Evolutionary conservation across 2,888 invertebrate genomes (phyloP).

Genomic region (Drosophila infuscata): DNA sequence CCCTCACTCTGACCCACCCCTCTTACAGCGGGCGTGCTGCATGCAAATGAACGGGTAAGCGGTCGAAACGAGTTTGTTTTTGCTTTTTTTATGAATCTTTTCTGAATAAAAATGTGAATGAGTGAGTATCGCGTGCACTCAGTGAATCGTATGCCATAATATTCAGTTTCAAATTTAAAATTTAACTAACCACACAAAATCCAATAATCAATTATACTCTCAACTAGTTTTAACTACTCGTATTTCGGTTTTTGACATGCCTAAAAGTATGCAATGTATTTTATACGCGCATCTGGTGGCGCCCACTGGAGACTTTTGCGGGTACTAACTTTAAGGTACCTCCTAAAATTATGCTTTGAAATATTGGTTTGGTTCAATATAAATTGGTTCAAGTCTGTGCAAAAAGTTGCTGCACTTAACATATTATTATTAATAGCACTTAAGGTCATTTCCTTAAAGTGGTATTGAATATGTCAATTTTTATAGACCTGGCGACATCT

Average conservation of each 20-base stretch:
- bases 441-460: background rate
- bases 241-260: background rate
- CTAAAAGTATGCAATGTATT: conserved; percentile 27
- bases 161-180: background rate
- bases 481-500: background rate
- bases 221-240: background rate
- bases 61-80: conserved; percentile 34
- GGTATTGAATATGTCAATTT: background rate
- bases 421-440: background rate
- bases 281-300: background rate
- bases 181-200: background rate
- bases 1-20: background rate
- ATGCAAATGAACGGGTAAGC: conserved; percentile 44
- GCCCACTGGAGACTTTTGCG: background rate
- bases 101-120: background rate
- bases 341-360: background rate
- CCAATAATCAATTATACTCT: background rate
- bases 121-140: conserved; percentile 1
- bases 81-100: background rate
- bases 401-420: background rate
- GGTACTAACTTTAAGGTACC: background rate
- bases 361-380: background rate
- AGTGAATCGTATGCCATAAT: background rate
- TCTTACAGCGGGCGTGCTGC: conserved; percentile 14
- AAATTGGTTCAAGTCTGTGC: background rate